A percentile compares a stretch with the other conserved stretches of the same genome.
Conservation (phyloP, 2,888 invertebrate species). For the Creontiades dilutus region DNA sequence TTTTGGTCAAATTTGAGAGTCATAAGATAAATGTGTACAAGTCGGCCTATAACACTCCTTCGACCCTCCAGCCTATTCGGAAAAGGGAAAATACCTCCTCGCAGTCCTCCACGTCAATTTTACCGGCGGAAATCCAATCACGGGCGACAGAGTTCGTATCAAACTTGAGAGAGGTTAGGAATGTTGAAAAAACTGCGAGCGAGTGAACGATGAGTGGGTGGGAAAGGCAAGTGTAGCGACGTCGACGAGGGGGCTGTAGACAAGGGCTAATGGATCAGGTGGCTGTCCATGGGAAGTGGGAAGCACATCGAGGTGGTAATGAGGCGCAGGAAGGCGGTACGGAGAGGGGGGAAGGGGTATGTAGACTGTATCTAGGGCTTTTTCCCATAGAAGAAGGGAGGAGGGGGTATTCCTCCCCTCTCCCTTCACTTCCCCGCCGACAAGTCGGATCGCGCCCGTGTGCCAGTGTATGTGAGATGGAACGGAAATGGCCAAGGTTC, state of each 20-base stretch:
- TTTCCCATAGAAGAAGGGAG: slow-evolving; percentile 63
- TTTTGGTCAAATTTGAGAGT: too few species aligned
- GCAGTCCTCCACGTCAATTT: too few species aligned
- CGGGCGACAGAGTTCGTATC: too few species aligned
- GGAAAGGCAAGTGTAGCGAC: slow-evolving; percentile 3
- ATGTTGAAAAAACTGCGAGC: not conserved
- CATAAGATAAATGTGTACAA: too few species aligned
- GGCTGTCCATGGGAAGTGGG: slow-evolving; percentile 61
- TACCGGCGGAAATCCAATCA: too few species aligned
- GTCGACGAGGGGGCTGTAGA: not conserved
- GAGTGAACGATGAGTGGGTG: slow-evolving; percentile 20
- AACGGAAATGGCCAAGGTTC: slow-evolving; percentile 74
- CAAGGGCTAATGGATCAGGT: slow-evolving; percentile 63
- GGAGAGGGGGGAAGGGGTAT: slow-evolving; percentile 28
- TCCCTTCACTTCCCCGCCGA: not conserved
- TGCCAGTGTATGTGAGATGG: slow-evolving; percentile 61
- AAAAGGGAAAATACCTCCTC: too few species aligned
- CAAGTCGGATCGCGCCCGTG: slow-evolving; percentile 42
- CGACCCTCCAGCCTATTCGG: too few species aligned
- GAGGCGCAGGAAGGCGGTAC: slow-evolving; percentile 1
- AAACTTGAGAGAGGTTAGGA: too few species aligned
- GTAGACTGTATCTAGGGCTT: slow-evolving; percentile 60
- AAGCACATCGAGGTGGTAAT: slow-evolving; percentile 57
- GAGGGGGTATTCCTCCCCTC: slow-evolving; percentile 15
- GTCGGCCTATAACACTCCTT: too few species aligned